Evolutionary conservation across 1,140 invertebrate species (phyloP), one percentile per base, ranked within the genome.

Genomic region (Platyscapa corneri): DNA sequence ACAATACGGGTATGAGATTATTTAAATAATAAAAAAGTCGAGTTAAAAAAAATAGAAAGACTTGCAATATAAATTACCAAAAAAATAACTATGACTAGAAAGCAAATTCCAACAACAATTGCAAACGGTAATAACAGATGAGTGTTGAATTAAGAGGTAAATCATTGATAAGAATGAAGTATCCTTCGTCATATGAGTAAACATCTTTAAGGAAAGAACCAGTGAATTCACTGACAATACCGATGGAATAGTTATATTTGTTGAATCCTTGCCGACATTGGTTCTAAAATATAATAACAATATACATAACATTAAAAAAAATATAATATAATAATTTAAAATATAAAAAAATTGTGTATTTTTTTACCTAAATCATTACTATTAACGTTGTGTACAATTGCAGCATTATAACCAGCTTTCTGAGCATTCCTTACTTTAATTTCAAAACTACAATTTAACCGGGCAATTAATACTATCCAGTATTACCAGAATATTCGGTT

Each of bases 71-170:
- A 16, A 30, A 8, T 95, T 93, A 98, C 97, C 96, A 97, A 95
- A 91, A 96, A 96, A 87, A 95, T 93, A 87, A 97, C 92, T 96
- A 98, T 98, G 83, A 97, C 95, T 88, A 97, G 93, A 89, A 98
- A 97, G 93, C 97, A 98, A 87, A 98, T 94, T n/a, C 96, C 97
- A 89, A 98, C 96, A 70, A 98, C 96, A 89, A 98, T 96, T 60
- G 97, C 97, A 93, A 99, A 98, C 27, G 98, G 97, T 86, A 98
- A 93, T 88, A 99, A 94, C 87, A 98, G 93, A 91, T 98, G 96
- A 65, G 96, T 96, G 90, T 97, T 97, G 82, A 97, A 93, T 97
- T 96, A 90, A 97, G 97, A 39, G 97, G 97, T 81, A 96, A 91
- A 90, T 97, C 95, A 90, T 97, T 97, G 87, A 98, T 96, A 86